Percentiles rank a stretch among this genome's conserved stretches.
Conservation (phyloP, 2,888 invertebrate species). For the Oxyteleia sp. region DNA sequence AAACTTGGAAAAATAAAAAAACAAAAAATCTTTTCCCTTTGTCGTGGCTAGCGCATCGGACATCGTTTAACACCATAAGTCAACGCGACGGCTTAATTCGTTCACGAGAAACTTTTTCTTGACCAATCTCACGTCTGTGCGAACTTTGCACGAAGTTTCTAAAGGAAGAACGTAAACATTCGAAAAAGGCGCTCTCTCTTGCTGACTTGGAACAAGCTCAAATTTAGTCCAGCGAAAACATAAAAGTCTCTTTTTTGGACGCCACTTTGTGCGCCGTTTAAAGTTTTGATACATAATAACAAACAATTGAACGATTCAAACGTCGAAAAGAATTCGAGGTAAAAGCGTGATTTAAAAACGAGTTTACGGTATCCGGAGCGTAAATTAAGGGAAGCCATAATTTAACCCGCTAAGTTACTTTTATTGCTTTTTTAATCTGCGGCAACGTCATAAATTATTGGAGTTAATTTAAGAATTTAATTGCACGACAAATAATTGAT, state of each 20-base stretch:
- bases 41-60: constrained; percentile 25
- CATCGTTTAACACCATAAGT: constrained; percentile 62
- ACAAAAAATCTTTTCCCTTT: constrained; percentile 3
- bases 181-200: constrained; percentile 45
- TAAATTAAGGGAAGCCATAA: constrained; percentile 4
- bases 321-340: constrained; percentile 5
- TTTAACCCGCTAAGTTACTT: constrained; percentile 1
- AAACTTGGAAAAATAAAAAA: constrained; percentile 14
- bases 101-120: constrained; percentile 56
- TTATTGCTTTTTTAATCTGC: neutral
- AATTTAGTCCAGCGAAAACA: constrained; percentile 48
- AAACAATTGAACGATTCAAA: constrained; percentile 57
- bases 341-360: constrained; percentile 1
- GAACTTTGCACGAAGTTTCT: constrained; percentile 52
- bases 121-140: constrained; percentile 56
- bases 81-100: constrained; percentile 52
- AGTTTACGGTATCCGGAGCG: neutral
- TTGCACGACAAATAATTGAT: no score
- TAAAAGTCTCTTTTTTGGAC: constrained; percentile 58
- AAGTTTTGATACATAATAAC: constrained; percentile 64
- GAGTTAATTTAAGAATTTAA: no score
- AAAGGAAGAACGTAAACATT: constrained; percentile 42
- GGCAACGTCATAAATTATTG: no score
- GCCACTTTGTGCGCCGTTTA: constrained; percentile 66
- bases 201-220: constrained; percentile 53